A percentile compares a stretch with the other conserved stretches of the same genome.
Conservation (phyloP, 1,140 invertebrate genomes). For the Uloborus diversus region DNA sequence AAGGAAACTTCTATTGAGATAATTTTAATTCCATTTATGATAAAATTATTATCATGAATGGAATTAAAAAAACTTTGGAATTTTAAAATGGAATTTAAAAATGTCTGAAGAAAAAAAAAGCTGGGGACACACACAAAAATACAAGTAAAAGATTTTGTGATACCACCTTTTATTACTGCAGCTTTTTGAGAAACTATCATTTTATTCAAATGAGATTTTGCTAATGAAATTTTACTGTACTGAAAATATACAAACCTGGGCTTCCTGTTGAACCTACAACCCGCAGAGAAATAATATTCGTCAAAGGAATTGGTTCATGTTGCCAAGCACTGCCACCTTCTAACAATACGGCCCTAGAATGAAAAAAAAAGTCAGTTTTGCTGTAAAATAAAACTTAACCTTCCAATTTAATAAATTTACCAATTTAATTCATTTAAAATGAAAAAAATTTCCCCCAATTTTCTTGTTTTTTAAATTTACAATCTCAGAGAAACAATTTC, state of each 20-base stretch:
- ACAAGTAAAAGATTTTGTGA: neutral
- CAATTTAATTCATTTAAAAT: neutral
- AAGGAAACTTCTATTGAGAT: too few species aligned
- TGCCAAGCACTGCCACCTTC: slow-evolving; percentile 41
- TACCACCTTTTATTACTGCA: too few species aligned
- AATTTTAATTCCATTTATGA: too few species aligned
- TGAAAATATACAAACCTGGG: neutral
- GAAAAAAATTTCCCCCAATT: neutral
- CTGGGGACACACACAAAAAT: neutral
- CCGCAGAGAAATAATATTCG: slow-evolving; percentile 2
- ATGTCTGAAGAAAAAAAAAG: too few species aligned
- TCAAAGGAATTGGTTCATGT: slow-evolving; percentile 19
- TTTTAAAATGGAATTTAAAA: too few species aligned
- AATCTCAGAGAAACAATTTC: neutral
- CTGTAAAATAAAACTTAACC: neutral
- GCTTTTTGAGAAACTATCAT: too few species aligned
- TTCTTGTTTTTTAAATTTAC: neutral
- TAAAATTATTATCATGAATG: too few species aligned
- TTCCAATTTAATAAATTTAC: neutral
- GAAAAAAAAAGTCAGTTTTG: neutral
- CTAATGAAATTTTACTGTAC: too few species aligned
- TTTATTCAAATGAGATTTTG: too few species aligned
- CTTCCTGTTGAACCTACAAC: neutral
- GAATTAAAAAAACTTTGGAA: too few species aligned
- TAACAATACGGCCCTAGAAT: slow-evolving; percentile 26